Evolutionary conservation across 2,888 invertebrate species (phyloP).

Genomic region (Meta bourneti): DNA sequence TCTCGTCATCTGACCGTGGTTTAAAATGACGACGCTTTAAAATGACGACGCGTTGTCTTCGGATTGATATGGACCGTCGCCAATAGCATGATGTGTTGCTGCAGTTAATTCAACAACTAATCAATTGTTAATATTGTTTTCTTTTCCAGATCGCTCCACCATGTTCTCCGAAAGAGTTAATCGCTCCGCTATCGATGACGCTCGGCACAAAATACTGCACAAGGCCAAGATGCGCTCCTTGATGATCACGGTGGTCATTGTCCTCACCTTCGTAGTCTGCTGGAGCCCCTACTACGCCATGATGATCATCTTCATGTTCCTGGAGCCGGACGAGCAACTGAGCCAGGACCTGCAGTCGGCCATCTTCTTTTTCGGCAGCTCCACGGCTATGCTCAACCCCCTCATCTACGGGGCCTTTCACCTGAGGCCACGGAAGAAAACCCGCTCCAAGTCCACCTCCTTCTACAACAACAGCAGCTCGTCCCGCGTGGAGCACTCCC

Average conservation of each 20-base stretch:
- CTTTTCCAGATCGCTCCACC: conserved; percentile 57
- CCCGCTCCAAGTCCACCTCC: conserved; percentile 28
- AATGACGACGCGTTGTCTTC: too few relatives aligned
- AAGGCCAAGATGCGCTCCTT: conserved; percentile 89
- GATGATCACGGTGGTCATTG: conserved; percentile 90
- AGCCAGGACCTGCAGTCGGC: conserved; percentile 87
- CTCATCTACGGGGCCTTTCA: conserved; percentile 93
- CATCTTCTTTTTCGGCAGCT: conserved; percentile 92
- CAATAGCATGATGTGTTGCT: too few relatives aligned
- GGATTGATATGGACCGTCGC: too few relatives aligned
- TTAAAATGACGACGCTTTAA: too few relatives aligned
- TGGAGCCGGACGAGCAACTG: conserved; percentile 82
- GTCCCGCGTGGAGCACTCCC: conserved; percentile 30
- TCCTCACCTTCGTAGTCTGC: conserved; percentile 89
- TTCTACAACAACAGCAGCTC: conserved; percentile 41
- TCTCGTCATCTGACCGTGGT: too few relatives aligned
- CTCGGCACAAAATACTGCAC: conserved; percentile 83
- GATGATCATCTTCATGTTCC: conserved; percentile 90
- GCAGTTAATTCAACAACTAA: too few relatives aligned
- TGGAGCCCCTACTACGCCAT: conserved; percentile 93
- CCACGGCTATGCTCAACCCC: conserved; percentile 91
- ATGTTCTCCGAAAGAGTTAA: conserved; percentile 50
- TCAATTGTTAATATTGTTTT: too few relatives aligned
- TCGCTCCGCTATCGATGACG: conserved; percentile 77
- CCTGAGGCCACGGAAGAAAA: conserved; percentile 82